phyloP scores from a whole-genome alignment of 2,113 vertebrate genomes.

The Neogobius melanostomus region DNA sequence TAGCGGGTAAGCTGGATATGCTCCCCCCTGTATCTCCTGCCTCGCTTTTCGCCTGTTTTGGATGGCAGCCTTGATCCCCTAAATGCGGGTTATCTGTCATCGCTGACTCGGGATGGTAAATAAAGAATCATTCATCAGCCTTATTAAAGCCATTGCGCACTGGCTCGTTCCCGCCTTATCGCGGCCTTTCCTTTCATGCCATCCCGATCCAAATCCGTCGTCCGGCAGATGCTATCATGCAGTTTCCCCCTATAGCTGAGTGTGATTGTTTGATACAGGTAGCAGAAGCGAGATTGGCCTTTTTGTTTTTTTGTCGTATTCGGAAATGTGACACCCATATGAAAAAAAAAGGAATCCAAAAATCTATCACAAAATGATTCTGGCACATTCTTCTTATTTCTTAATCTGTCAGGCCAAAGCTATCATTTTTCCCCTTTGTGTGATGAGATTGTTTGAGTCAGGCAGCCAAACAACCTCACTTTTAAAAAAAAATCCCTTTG shows the following conservation, averaged over 20 bases:
- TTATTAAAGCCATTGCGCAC: slow-evolving; percentile 47
- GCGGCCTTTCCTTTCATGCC: slow-evolving; percentile 24
- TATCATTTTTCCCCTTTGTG: not conserved
- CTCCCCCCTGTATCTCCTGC: slow-evolving; percentile 26
- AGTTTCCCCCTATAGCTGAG: not conserved
- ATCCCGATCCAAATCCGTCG: slow-evolving; percentile 32
- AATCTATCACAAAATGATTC: not conserved
- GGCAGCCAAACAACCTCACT: not conserved
- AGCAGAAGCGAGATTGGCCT: slow-evolving; percentile 5
- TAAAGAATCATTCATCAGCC: slow-evolving; percentile 66
- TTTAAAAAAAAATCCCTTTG: not conserved
- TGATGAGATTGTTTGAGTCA: not conserved
- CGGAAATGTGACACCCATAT: not conserved
- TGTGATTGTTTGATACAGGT: slow-evolving; percentile 30
- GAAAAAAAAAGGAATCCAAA: too few relatives aligned
- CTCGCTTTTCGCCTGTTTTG: slow-evolving; percentile 42
- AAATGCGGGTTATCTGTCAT: slow-evolving; percentile 72
- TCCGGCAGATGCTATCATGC: slow-evolving; percentile 12
- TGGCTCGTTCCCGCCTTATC: slow-evolving; percentile 17
- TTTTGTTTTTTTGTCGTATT: not conserved
- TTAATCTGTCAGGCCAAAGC: not conserved
- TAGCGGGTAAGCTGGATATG: slow-evolving; percentile 62
- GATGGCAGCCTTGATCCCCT: slow-evolving; percentile 61
- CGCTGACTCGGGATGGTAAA: slow-evolving; percentile 62
- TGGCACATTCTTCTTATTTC: not conserved